Base-by-base conservation (phyloP, 2,113 vertebrate species). In the Dascyllus trimaculatus region DNA sequence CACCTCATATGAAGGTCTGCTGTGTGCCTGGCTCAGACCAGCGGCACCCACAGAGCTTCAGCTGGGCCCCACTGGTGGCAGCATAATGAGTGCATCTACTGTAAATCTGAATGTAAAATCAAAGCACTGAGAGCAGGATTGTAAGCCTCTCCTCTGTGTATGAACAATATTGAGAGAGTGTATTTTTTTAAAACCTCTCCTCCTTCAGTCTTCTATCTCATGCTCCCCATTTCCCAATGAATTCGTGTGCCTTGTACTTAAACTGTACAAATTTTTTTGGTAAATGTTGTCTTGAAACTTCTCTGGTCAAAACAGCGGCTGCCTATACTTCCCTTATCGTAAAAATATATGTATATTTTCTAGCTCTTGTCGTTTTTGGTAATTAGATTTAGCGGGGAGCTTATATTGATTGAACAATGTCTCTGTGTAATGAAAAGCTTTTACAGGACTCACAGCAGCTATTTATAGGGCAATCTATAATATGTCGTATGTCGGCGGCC, bases 401-500 rank as follows among this genome's bases (percentile, higher is more conserved):
- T 82, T 66, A 14, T 92, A 92, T 92, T 88, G 92, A 93, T 90
- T 26, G 73, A 59, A 57, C 54, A 40, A 89, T 87, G 83, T 89
- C 88, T 90, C 78, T 67, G 59, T 90, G 90, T 91, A 92, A 93
- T 93, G 92, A 93, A 93, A 94, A 90, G 92, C 90, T 91, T 93
- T 93, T 89, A 85, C 82, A 85, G 86, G 86, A 85, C 80, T 19
- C 65, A 45, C 59, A 4, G 63, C 45, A 35, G 73, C 87, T 93
- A 90, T 90, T 89, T 92, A 87, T 90, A 88, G 86, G 13, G 58
- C 54, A 9, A 90, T 92, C 86, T 66, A 90, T 93, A 91, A 89
- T 65, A 73, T n/a, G 32, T 62, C 56, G 43, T 86, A 78, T 25
- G 22, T 67, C 15, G 1, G 63, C 72, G 71, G 56, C 52, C 79